Evolutionary conservation across 2,113 vertebrate genomes (phyloP).

Genomic region (Amphilophus citrinellus): DNA sequence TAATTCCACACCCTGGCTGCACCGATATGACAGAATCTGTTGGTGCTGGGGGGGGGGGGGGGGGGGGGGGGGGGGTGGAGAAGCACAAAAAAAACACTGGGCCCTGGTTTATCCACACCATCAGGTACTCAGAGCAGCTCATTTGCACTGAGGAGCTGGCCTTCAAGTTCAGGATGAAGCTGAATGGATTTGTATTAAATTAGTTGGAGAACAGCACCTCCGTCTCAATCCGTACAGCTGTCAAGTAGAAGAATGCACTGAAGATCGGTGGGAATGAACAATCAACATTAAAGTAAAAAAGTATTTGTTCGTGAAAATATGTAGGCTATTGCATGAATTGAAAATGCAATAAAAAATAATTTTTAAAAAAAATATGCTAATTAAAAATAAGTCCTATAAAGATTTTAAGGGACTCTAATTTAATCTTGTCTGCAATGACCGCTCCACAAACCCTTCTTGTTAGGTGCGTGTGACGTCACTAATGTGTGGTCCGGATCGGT

Average conservation of each 20-base stretch:
- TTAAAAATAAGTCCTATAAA: background rate
- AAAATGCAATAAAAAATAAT: no score
- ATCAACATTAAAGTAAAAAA: background rate
- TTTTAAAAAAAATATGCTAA: no score
- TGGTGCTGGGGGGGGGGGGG: no score
- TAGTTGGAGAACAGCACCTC: background rate
- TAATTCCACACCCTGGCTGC: background rate
- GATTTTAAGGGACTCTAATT: background rate
- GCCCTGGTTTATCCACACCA: no score
- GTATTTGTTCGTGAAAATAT: no score
- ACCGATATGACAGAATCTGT: background rate
- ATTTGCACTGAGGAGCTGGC: background rate
- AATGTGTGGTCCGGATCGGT: slow-evolving; percentile 1
- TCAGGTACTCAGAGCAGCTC: background rate
- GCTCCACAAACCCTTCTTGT: slow-evolving; percentile 9
- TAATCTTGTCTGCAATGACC: background rate
- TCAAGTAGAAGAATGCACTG: background rate
- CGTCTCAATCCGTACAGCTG: background rate
- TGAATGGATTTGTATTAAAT: background rate
- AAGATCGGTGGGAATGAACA: background rate
- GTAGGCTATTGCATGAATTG: no score
- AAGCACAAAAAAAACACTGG: background rate
- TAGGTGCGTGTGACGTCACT: slow-evolving; percentile 57
- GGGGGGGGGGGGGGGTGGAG: background rate
- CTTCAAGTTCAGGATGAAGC: background rate